Evolutionary conservation across 2,888 invertebrate species (phyloP).

Genomic region (Pseudoips prasinana): DNA sequence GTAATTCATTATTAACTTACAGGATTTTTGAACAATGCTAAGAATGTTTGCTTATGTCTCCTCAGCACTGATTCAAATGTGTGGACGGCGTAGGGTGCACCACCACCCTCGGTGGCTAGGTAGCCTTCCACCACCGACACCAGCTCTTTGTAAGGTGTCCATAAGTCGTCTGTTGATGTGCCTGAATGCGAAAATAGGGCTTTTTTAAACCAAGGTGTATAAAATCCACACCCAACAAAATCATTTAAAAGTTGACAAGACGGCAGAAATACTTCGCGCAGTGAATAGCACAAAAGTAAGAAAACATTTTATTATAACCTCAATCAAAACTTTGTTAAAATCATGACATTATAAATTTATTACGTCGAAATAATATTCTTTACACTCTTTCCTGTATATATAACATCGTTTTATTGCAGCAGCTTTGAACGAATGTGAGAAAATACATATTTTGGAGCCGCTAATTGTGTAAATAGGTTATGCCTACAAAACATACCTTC

Average conservation of each 20-base stretch:
- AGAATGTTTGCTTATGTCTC: slow-evolving; percentile 93
- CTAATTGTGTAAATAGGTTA: slow-evolving; percentile 35
- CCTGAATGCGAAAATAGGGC: slow-evolving; percentile 38
- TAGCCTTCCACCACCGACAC: slow-evolving; percentile 86
- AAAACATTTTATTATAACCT: slow-evolving; percentile 18
- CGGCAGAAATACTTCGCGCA: too few species aligned
- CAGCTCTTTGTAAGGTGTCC: slow-evolving; percentile 92
- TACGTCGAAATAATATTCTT: too few species aligned
- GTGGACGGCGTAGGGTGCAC: slow-evolving; percentile 81
- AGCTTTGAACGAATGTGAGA: too few species aligned
- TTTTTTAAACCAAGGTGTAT: not conserved
- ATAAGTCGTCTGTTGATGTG: slow-evolving; percentile 86
- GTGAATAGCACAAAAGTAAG: too few species aligned
- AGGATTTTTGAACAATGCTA: slow-evolving; percentile 91
- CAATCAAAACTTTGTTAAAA: slow-evolving; percentile 2
- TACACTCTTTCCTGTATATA: too few species aligned
- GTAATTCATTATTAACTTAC: slow-evolving; percentile 77
- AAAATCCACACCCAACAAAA: not conserved
- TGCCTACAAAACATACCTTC: slow-evolving; percentile 50
- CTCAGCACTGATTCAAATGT: slow-evolving; percentile 89
- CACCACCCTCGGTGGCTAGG: slow-evolving; percentile 81
- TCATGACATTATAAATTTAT: too few species aligned
- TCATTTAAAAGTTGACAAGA: too few species aligned
- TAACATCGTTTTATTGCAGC: too few species aligned
- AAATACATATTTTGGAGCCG: slow-evolving; percentile 17